Evolutionary conservation across 2,888 invertebrate genomes (phyloP), one percentile per base, ranked within the genome.

Genomic region (Cyaniris semiargus): DNA sequence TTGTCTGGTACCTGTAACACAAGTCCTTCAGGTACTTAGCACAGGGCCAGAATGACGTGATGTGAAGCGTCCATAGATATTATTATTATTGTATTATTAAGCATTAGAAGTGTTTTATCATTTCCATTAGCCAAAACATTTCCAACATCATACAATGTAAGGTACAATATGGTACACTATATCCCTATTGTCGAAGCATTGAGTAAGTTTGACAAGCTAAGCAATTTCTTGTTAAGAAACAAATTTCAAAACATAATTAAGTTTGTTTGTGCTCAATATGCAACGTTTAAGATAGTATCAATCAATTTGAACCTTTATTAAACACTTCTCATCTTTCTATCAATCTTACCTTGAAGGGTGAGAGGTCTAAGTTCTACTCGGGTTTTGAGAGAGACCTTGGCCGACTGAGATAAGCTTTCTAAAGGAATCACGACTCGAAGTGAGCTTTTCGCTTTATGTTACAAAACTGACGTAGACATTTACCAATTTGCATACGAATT

Each of bases 321-420:
- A 70, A 76, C 56, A 56, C 76, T 58, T 34, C 58, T 70, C 76
- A 77, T 71, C 77, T 77, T 76, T 84, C 81, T 80, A 82, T 76
- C 53, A 76, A 70, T 76, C 81, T 87, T 84, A 87, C 89, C 89
- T 89, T 88, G 89, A 84, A 83, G 83, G 78, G 82, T 83, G 84
- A 84, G 84, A 82, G 82, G 81, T 81, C 76, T 77, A 48, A 71
- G 56, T 76, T 72, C 56, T 76, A 31, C 60, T 60, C 15, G 60
- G 38, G 38, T 58, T 38, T 60, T 58, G 76, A 76, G 27, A 44
- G 31, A 76, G 76, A 76, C 76, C 76, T 76, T 76, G 76, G 71
- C 56, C 76, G 70, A 76, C 71, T 76, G 53, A 76, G 74, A 74
- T 34, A 21, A 38, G 74, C 74, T 74, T 74, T 74, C 74, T 53